phyloP scores from a whole-genome alignment of 2,888 invertebrate genomes.

The Holacanthella duospinosa region DNA sequence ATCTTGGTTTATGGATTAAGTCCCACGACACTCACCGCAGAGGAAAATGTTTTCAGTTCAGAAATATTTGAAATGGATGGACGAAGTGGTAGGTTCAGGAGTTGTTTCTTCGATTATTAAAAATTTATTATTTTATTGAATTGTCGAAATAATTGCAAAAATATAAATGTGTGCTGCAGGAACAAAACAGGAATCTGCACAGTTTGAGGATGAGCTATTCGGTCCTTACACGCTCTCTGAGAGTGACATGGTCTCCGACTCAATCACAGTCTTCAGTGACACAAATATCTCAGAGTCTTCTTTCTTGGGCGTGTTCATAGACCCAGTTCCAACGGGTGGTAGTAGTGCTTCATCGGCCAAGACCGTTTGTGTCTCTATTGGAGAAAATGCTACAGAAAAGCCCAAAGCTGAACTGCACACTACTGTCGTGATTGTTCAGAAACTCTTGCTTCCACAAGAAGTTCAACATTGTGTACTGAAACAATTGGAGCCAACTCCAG shows the following conservation, averaged over 20 bases:
- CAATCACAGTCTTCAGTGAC: constrained; percentile 32
- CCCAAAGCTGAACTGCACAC: constrained; percentile 10
- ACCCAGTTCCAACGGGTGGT: neutral
- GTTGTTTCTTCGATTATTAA: neutral
- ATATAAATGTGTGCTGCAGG: constrained; percentile 15
- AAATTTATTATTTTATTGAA: neutral
- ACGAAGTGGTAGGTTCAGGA: constrained; percentile 13
- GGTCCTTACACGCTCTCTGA: constrained; percentile 29
- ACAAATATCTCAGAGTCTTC: constrained; percentile 35
- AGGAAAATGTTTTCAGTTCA: constrained; percentile 14
- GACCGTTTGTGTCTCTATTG: neutral
- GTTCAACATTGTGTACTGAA: constrained; percentile 20
- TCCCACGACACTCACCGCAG: constrained; percentile 17
- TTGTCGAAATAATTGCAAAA: neutral
- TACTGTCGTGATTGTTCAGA: constrained; percentile 24
- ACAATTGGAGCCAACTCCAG: constrained; percentile 24
- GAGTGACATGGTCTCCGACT: constrained; percentile 29
- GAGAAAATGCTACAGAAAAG: constrained; percentile 4
- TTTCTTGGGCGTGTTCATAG: neutral
- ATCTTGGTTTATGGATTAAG: constrained; percentile 29
- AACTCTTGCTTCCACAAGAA: constrained; percentile 26
- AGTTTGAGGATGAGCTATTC: constrained; percentile 30
- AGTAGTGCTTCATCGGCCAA: neutral
- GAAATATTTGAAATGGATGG: constrained; percentile 18
- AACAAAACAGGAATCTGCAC: constrained; percentile 33